Percentiles rank a stretch among this genome's conserved stretches.
These are phyloP conservation scores for Ascidia mentula DNA, from an alignment of 23 tunicate genomes.

Conservation along the genomic window DNA sequence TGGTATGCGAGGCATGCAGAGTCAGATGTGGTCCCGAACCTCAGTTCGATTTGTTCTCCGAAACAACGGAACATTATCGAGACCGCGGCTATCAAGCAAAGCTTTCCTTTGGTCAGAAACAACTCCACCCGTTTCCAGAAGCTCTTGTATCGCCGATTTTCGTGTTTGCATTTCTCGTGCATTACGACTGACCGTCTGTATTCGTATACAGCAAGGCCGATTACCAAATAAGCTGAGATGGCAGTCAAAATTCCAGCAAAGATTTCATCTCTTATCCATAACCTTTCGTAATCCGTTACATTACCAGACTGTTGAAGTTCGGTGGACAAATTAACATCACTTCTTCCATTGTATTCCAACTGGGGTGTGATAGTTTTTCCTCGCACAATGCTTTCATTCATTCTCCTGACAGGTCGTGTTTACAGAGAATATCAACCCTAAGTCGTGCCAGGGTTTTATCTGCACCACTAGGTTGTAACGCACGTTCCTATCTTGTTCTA, in stretches of 20 bases:
- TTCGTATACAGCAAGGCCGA: constrained; percentile 6
- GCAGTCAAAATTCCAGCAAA: background rate
- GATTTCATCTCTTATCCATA: constrained; percentile 2
- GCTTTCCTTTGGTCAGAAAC: background rate
- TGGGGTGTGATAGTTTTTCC: background rate
- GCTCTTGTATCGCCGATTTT: background rate
- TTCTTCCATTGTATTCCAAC: background rate
- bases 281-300: background rate
- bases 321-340: background rate
- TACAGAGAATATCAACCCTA: too few species aligned
- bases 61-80: background rate
- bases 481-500: too few species aligned
- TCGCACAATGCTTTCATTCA: background rate
- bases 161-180: background rate
- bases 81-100: constrained; percentile 10
- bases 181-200: background rate
- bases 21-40: constrained; percentile 3
- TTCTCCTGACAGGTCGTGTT: too few species aligned
- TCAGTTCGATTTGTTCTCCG: constrained; percentile 9
- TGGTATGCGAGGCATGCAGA: constrained; percentile 4
- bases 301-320: background rate
- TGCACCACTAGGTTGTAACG: too few species aligned
- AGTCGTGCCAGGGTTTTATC: too few species aligned
- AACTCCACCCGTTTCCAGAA: constrained; percentile 1
- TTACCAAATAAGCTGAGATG: background rate